These are phyloP conservation scores for Pogonus chalceus DNA, from an alignment of 1,140 invertebrate species.

Conservation along the genomic window DNA sequence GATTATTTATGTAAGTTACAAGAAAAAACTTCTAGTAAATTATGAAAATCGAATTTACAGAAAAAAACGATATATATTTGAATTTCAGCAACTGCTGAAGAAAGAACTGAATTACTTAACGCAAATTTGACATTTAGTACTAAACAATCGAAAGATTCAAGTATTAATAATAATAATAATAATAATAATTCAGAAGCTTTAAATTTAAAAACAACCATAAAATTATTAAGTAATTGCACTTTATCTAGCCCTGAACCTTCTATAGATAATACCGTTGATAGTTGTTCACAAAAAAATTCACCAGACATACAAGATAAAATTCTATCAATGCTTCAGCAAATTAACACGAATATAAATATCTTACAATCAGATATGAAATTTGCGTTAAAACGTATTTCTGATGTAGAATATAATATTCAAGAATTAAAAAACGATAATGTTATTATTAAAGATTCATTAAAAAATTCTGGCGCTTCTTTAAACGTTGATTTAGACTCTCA, in stretches of 20 bases:
- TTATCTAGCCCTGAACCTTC: not conserved
- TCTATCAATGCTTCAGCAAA: not conserved
- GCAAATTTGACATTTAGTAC: no score
- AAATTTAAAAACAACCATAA: no score
- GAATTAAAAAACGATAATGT: not conserved
- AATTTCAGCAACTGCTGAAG: no score
- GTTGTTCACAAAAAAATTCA: not conserved
- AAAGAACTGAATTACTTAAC: no score
- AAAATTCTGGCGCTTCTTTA: not conserved
- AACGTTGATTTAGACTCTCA: not conserved
- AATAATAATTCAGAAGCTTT: not conserved
- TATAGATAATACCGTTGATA: not conserved
- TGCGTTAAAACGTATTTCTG: not conserved
- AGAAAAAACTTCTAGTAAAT: not conserved
- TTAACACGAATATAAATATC: not conserved
- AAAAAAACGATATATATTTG: no score
- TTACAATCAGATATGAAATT: not conserved
- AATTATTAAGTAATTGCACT: not conserved
- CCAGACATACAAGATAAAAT: not conserved
- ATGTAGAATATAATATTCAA: not conserved
- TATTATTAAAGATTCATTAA: not conserved
- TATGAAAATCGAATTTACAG: no score
- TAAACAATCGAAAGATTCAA: not conserved
- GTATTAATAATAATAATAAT: not conserved
- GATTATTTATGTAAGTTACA: constrained; percentile 20